These are phyloP conservation scores for Myotis daubentonii DNA, from an alignment of 2,797 vertebrate species.

Conservation along the genomic window DNA sequence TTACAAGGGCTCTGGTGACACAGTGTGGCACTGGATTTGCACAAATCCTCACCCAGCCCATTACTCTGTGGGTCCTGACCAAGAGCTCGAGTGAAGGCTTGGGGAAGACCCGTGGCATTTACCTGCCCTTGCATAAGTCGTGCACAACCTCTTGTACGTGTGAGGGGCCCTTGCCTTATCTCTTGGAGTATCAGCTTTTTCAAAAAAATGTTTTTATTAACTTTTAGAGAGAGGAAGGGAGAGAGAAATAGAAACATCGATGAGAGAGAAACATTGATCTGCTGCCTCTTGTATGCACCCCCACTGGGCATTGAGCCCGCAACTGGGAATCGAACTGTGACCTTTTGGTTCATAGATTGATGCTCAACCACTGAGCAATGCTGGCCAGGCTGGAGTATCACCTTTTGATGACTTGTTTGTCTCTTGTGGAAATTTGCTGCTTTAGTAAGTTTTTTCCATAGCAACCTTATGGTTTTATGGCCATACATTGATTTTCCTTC, in stretches of 20 bases:
- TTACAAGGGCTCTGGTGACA: not conserved
- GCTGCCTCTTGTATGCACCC: no score
- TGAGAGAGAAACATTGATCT: no score
- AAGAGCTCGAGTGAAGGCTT: not conserved
- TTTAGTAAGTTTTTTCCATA: slow-evolving; percentile 7
- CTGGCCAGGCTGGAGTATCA: not conserved
- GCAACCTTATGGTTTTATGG: slow-evolving; percentile 38
- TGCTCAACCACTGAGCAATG: no score
- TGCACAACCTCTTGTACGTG: not conserved
- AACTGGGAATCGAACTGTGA: no score
- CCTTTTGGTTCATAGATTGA: no score
- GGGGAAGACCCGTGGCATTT: not conserved
- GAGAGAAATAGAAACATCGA: no score
- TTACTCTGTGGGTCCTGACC: not conserved
- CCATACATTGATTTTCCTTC: slow-evolving; percentile 5
- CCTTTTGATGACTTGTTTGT: not conserved
- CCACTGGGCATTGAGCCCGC: no score
- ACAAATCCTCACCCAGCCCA: not conserved
- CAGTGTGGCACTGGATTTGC: not conserved
- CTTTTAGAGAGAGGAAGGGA: no score
- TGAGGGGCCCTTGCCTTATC: not conserved
- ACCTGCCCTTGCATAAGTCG: not conserved
- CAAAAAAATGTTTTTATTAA: no score
- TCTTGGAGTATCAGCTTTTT: not conserved
- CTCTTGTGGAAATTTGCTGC: slow-evolving; percentile 45